Evolutionary conservation across 2,888 invertebrate species (phyloP), one percentile per base, ranked within the genome.

Genomic region (Megastigmus dorsalis): DNA sequence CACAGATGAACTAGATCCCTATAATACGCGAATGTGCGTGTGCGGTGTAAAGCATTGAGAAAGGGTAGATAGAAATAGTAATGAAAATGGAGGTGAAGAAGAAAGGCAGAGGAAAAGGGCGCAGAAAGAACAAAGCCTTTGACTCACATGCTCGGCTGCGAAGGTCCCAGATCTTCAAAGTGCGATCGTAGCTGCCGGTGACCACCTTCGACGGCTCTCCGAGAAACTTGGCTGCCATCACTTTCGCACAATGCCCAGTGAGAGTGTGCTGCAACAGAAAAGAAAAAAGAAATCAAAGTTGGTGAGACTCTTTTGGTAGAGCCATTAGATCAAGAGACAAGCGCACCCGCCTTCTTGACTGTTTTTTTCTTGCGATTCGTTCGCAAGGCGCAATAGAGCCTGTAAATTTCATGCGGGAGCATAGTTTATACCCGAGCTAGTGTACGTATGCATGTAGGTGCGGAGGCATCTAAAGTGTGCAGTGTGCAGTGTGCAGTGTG

Each of bases 131-230:
- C n/a, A n/a, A n/a, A n/a, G n/a, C n/a, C n/a, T n/a, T n/a, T n/a
- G n/a, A 91, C 93, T 92, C 89, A 93, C 97, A 97, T 72, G 95
- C 93, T 89, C 95, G 93, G 90, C 95, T 96, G 82, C 95, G 92
- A 55, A 99, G 92, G 90, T 99, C 99, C 99, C 99, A 99, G 85
- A 99, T 94, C 91, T 99, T 99, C 74, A 99, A 90, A 33, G 99
- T 99, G 79, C 99, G 92, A 90, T 99, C 99, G 90, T 98, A 95
- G 89, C 98, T 98, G 78, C 99, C 99, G 38, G 98, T 97, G 74
- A 98, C 97, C 74, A 98, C 97, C 91, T 96, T 97, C 77, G 93
- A 93, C 15, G 95, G 93, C 82, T 97, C 97, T 70, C 97, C 95
- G 80, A 98, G 93, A 89, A 98, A 98, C 89, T 96, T 96, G 38